Base-by-base conservation (phyloP, 2,797 vertebrate species). In the Sebastes nivosus region DNA sequence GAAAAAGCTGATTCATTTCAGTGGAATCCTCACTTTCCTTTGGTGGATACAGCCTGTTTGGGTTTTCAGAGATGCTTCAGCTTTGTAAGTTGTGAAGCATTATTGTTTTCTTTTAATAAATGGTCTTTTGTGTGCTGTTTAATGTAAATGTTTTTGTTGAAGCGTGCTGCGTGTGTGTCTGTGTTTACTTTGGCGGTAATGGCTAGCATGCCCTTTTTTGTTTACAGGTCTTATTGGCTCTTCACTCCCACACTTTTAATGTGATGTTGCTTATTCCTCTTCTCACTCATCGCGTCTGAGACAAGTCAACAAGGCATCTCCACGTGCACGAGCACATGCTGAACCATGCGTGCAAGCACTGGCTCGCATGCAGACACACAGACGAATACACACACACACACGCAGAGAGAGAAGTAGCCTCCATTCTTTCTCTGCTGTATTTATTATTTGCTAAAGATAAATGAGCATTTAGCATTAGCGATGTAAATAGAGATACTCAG, bases 31-130 rank as follows among this genome's bases (percentile, higher is more conserved):
- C 36, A 29, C 79, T 79, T 77, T 77, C 72, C 83, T 83, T 30
- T 73, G 61, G 52, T 69, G 83, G 86, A 88, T 75, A 27, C 11
- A 73, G 74, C 54, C 71, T 65, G 75, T 88, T 87, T 75, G 75
- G 86, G 73, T 87, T 93, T 82, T 78, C 69, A 82, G 81, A 82
- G 87, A 84, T 79, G 87, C 85, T 84, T 81, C 85, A 72, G 74
- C 87, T 87, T 91, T 84, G 82, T 76, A 72, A 88, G 88, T 91
- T 78, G 77, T 69, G 85, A 87, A 84, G 83, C 79, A 77, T 84
- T 81, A 72, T 67, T 93, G 89, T 93, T 93, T 93, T 93, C 89
- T 93, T 93, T 92, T 93, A 93, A 93, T 94, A 93, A 94, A 91
- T 63, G 81, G 79, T 77, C 82, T 85, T 91, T 90, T 92, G 85